phyloP scores from a whole-genome alignment of 2,113 vertebrate species.

The Gambusia holbrooki region DNA sequence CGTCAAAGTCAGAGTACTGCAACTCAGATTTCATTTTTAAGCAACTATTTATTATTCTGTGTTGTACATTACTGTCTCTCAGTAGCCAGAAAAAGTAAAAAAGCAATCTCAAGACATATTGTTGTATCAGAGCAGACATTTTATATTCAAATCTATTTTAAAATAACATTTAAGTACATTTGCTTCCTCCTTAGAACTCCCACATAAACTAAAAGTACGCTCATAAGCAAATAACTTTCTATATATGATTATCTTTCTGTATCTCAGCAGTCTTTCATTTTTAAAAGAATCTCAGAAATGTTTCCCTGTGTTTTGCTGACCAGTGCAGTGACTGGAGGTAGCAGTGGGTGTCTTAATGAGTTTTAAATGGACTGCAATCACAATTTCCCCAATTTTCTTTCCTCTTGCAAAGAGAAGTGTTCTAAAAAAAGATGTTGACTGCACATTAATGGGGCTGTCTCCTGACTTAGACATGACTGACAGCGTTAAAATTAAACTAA shows the following conservation, averaged over 20 bases:
- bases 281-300: background rate
- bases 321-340: background rate
- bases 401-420: conserved; percentile 4
- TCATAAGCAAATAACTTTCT: background rate
- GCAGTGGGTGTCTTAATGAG: conserved; percentile 15
- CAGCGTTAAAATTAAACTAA: conserved; percentile 5
- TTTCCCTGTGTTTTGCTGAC: background rate
- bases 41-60: too few relatives aligned
- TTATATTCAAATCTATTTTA: background rate
- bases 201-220: background rate
- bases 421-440: conserved; percentile 11
- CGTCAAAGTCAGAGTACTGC: too few relatives aligned
- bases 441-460: conserved; percentile 8
- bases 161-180: background rate
- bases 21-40: too few relatives aligned
- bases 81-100: background rate
- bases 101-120: background rate
- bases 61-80: too few relatives aligned
- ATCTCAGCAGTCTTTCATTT: background rate
- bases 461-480: conserved; percentile 31
- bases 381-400: background rate
- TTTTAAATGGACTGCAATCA: conserved; percentile 21
- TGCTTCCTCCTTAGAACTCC: background rate
- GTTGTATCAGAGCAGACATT: background rate
- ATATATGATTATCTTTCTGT: background rate